Evolutionary conservation across 1,140 invertebrate species (phyloP).

Genomic region (Sminthurides bifidus): DNA sequence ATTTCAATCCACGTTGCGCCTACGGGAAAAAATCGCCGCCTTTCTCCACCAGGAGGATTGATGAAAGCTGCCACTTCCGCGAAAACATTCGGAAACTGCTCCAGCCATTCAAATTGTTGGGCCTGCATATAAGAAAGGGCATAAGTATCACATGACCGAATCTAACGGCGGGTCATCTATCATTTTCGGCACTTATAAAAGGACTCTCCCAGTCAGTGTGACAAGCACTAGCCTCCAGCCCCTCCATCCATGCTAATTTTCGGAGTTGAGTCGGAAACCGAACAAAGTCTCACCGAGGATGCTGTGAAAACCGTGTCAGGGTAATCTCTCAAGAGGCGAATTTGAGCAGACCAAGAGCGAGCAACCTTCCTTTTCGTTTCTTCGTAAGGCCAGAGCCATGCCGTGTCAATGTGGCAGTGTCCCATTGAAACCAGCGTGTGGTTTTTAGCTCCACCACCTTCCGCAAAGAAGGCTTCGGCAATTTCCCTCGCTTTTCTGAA

Average conservation of each 20-base stretch:
- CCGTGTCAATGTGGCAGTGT: conserved; percentile 44
- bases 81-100: conserved; percentile 41
- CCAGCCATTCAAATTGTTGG: conserved; percentile 47
- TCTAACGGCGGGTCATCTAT: too few relatives aligned
- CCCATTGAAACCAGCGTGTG: conserved; percentile 42
- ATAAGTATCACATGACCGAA: background rate
- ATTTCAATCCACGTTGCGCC: conserved; percentile 48
- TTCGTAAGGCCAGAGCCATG: conserved; percentile 47
- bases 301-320: conserved; percentile 43
- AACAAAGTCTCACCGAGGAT: conserved; percentile 39
- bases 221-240: too few relatives aligned
- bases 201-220: too few relatives aligned
- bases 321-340: conserved; percentile 43
- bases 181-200: too few relatives aligned
- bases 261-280: background rate
- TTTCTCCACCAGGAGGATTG: too few relatives aligned
- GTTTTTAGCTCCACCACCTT: conserved; percentile 40
- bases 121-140: conserved; percentile 36
- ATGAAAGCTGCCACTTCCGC: too few relatives aligned
- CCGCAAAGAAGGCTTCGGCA: conserved; percentile 38
- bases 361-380: conserved; percentile 47
- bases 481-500: conserved; percentile 38
- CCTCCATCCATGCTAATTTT: too few relatives aligned
- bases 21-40: conserved; percentile 43
- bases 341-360: conserved; percentile 40